These are phyloP conservation scores for Barbus barbus DNA, from an alignment of 2,113 vertebrate genomes.

Conservation along the genomic window DNA sequence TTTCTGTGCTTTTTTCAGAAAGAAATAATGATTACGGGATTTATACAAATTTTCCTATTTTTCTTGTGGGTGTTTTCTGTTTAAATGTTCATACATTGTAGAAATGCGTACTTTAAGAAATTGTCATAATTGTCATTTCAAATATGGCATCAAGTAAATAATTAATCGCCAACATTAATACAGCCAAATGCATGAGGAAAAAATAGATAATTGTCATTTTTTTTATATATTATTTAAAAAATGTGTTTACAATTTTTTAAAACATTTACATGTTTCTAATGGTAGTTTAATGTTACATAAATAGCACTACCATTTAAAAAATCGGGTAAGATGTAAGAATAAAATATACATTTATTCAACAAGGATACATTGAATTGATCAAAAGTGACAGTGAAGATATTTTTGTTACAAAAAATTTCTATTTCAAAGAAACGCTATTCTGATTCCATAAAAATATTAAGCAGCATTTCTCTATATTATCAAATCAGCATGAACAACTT, in stretches of 20 bases:
- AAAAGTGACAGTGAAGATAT: background rate
- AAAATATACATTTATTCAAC: no score
- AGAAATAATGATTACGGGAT: no score
- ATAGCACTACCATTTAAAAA: background rate
- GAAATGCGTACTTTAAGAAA: no score
- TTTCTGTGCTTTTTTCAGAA: no score
- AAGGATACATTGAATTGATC: background rate
- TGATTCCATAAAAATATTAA: background rate
- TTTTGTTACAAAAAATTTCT: background rate
- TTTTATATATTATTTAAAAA: background rate
- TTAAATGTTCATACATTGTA: no score
- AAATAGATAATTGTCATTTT: background rate
- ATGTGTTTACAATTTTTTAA: background rate
- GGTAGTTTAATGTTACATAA: background rate
- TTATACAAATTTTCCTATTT: no score
- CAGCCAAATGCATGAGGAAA: background rate
- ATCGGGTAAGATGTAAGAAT: background rate
- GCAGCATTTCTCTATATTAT: no score
- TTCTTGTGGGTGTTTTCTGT: no score
- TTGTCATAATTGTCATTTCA: no score
- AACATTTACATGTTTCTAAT: background rate
- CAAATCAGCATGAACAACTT: background rate
- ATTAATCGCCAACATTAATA: background rate
- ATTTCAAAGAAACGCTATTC: background rate
- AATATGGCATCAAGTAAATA: no score